These are phyloP conservation scores for Pantherophis vulpinus DNA, from an alignment of 2,797 vertebrate species.

Conservation along the genomic window DNA sequence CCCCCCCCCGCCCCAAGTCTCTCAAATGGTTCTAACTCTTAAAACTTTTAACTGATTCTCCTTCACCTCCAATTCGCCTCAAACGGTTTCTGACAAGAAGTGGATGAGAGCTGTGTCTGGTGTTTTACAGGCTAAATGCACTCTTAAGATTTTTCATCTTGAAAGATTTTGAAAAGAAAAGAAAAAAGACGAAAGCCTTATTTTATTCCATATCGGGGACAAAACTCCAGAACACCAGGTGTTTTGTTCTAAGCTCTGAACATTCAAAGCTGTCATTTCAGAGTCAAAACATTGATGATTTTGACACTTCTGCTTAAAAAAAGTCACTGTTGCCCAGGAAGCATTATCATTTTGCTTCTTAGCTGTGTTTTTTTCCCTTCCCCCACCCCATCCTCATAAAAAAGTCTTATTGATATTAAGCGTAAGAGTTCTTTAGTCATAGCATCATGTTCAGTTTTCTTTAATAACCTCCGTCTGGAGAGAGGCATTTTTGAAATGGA, in stretches of 20 bases:
- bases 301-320: background rate
- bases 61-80: background rate
- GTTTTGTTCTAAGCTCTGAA: background rate
- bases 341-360: background rate
- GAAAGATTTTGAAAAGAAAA: background rate
- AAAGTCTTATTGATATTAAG: background rate
- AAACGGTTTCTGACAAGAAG: background rate
- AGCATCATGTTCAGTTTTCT: constrained; percentile 5
- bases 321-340: background rate
- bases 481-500: background rate
- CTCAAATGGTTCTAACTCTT: background rate
- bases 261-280: background rate
- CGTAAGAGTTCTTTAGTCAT: background rate
- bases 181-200: background rate
- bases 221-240: background rate
- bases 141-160: background rate
- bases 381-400: background rate
- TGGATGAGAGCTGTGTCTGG: background rate
- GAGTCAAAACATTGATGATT: background rate
- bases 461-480: constrained; percentile 13
- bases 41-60: background rate
- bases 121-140: background rate
- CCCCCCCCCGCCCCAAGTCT: background rate
- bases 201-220: background rate
- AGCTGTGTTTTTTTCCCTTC: background rate